Evolutionary conservation across 2,888 invertebrate species (phyloP), one percentile per base, ranked within the genome.

Genomic region (Malacosoma neustria): DNA sequence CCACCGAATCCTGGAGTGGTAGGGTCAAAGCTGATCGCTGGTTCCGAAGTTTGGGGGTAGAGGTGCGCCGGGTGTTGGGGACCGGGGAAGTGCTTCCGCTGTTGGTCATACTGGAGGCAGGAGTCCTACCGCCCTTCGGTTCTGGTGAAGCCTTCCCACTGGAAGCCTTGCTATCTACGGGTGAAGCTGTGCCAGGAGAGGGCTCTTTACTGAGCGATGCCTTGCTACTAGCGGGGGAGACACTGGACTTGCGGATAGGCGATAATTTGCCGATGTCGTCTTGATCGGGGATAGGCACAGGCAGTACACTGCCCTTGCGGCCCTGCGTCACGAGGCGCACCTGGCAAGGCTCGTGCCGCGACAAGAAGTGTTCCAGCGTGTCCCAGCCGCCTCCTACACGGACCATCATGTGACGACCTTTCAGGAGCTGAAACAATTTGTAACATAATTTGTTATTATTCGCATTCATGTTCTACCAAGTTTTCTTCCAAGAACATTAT

Each of bases 321-420:
- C 70, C 74, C 60, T 72, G 87, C 52, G 87, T 76, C 31, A 87
- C 86, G 51, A 87, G 81, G 59, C 87, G 87, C 80, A 91, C 92
- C 90, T 94, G 92, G 76, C 94, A 93, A 32, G 95, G 95, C 74
- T 94, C 94, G 82, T 95, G 95, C 45, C 95, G 91, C 55, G 92
- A 90, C 66, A 97, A 89, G 87, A 96, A 96, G 86, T 96, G 95
- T 74, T 96, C 96, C 70, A 97, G 84, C 11, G 96, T 96, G 85
- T 95, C 95, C 96, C 96, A 96, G 46, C 96, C 96, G 48, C 96
- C 97, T 42, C 96, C 97, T 35, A 96, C 96, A 57, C 97, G 90
- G 39, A 97, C 96, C 96, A 97, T 96, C 90, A 96, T 96, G 87
- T 96, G 96, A n/a, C 93, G 90, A 35, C 94, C 95, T 73, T 95